Conservation (phyloP, 2,113 vertebrate species). For the Theristicus caerulescens region DNA sequence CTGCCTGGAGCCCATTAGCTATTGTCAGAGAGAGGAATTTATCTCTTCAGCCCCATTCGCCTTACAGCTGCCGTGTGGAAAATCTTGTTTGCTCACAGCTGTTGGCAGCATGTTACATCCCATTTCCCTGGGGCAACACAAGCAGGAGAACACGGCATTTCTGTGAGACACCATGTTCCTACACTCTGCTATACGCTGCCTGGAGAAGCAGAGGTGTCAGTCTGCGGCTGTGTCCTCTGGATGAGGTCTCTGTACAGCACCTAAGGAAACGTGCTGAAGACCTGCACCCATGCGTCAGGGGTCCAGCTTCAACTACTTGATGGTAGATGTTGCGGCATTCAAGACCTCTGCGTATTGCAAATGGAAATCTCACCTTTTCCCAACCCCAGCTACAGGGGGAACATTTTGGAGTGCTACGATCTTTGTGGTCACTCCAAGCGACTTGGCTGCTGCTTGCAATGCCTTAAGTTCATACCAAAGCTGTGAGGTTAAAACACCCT, state of each 20-base stretch:
- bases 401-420: not conserved
- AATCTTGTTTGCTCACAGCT: slow-evolving; percentile 48
- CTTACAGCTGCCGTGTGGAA: slow-evolving; percentile 45
- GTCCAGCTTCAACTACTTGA: not conserved
- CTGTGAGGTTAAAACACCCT: not conserved
- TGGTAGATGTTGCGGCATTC: not conserved
- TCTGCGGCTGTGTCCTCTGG: not conserved
- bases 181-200: not conserved
- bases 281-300: not conserved
- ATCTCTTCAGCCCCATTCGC: not conserved
- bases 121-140: not conserved
- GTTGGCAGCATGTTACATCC: not conserved
- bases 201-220: not conserved
- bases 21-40: slow-evolving; percentile 31
- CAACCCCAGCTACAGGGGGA: not conserved
- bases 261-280: not conserved
- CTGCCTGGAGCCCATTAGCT: slow-evolving; percentile 49
- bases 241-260: not conserved
- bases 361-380: not conserved
- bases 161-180: not conserved
- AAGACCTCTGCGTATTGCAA: not conserved
- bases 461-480: not conserved
- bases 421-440: not conserved
- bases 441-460: not conserved
- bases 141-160: not conserved